Conservation (phyloP, 2,888 invertebrate species). For the Antitype chi region DNA sequence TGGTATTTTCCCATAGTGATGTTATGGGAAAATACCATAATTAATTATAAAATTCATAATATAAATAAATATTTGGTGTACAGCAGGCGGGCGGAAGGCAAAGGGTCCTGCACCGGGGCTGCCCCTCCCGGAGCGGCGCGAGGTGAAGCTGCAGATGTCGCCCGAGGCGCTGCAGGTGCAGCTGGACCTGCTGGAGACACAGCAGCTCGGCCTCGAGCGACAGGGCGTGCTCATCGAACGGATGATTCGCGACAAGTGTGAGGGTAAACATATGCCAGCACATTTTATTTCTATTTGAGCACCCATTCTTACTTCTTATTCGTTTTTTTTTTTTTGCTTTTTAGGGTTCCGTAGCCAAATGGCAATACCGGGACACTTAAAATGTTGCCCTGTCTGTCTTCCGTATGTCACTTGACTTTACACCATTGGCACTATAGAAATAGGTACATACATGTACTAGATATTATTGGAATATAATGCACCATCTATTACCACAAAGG, state of each 20-base stretch:
- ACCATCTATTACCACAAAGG: background rate
- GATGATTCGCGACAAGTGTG: constrained; percentile 96
- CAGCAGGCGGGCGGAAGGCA: constrained; percentile 92
- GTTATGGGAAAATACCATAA: too few relatives aligned
- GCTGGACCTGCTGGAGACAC: constrained; percentile 95
- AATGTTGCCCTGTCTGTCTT: background rate
- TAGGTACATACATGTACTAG: background rate
- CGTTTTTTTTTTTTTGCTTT: background rate
- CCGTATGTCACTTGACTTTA: background rate
- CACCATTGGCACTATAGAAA: background rate
- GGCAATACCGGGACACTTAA: background rate
- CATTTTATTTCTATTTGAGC: constrained; percentile 64
- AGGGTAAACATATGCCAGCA: constrained; percentile 87
- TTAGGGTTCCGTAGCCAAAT: background rate
- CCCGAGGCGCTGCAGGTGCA: constrained; percentile 92
- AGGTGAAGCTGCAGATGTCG: constrained; percentile 90
- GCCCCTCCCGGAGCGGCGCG: constrained; percentile 93
- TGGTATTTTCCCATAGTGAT: background rate
- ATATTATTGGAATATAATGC: background rate
- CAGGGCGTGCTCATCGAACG: constrained; percentile 98
- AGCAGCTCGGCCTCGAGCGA: constrained; percentile 96
- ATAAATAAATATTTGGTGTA: background rate
- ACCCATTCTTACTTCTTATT: constrained; percentile 37
- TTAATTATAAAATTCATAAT: background rate
- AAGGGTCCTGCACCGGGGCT: constrained; percentile 96